Percentiles rank a stretch among this genome's conserved stretches.
Conservation (phyloP, 2,888 invertebrate genomes). For the Philereme transversata region DNA sequence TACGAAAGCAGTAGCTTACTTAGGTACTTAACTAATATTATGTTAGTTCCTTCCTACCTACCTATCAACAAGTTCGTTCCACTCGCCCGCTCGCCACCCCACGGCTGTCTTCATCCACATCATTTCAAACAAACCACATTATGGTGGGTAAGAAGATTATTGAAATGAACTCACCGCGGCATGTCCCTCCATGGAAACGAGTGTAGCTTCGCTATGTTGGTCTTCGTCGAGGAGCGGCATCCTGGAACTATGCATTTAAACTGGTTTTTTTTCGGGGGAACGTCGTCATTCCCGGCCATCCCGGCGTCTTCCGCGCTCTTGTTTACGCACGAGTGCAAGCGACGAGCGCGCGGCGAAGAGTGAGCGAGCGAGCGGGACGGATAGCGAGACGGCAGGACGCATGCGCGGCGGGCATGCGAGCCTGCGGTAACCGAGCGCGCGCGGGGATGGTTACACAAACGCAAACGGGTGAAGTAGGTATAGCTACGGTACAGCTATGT, state of each 20-base stretch:
- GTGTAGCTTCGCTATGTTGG: conserved; percentile 21
- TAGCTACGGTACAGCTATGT: too few species aligned
- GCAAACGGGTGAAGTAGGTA: too few species aligned
- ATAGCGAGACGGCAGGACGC: not conserved
- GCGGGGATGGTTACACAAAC: not conserved
- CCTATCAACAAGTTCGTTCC: too few species aligned
- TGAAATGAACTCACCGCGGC: conserved; percentile 14
- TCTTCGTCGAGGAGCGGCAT: conserved; percentile 18
- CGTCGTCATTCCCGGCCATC: not conserved
- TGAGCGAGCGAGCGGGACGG: conserved; percentile 8
- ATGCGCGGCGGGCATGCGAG: not conserved
- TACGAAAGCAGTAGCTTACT: too few species aligned
- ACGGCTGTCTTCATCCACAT: too few species aligned
- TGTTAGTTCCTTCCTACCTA: too few species aligned
- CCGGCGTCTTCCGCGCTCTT: conserved; percentile 2
- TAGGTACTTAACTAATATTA: too few species aligned
- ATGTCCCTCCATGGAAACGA: conserved; percentile 26
- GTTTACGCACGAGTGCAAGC: conserved; percentile 1
- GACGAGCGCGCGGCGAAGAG: conserved; percentile 19
- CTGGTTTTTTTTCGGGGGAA: conserved; percentile 9
- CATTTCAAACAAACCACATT: not conserved
- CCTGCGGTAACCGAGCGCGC: not conserved
- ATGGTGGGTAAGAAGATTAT: not conserved
- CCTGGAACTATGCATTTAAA: conserved; percentile 26
- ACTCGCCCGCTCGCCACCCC: too few species aligned